phyloP scores from a whole-genome alignment of 2,888 invertebrate species.

The Pollenia angustigena region DNA sequence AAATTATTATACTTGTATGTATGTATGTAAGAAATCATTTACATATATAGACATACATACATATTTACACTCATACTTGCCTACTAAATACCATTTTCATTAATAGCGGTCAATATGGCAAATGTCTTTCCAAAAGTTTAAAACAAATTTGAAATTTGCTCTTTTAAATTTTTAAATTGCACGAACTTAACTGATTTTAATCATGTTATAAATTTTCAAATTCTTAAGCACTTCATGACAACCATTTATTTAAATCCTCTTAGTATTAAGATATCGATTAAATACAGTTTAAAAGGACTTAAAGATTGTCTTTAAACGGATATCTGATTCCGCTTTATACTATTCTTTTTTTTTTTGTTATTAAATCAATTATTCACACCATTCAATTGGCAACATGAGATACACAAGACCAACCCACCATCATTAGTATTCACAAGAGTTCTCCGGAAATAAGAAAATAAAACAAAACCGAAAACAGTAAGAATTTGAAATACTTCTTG shows the following conservation, averaged over 20 bases:
- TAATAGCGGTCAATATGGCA: slow-evolving; percentile 20
- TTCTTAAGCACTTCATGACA: not conserved
- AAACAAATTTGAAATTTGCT: not conserved
- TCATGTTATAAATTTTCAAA: too few relatives aligned
- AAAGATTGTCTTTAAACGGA: not conserved
- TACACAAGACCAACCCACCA: not conserved
- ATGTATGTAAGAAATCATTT: not conserved
- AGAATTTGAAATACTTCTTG: slow-evolving; percentile 21
- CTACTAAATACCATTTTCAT: not conserved
- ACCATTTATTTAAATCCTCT: not conserved
- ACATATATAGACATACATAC: not conserved
- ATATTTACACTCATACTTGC: not conserved
- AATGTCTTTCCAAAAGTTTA: slow-evolving; percentile 3
- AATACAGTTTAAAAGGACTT: not conserved
- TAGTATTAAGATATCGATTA: not conserved
- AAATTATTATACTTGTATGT: slow-evolving; percentile 27
- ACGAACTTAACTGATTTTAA: too few relatives aligned
- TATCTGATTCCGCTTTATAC: not conserved
- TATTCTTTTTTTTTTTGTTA: not conserved
- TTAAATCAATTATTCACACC: slow-evolving; percentile 16
- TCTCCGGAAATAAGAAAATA: slow-evolving; percentile 36
- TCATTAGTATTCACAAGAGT: slow-evolving; percentile 35
- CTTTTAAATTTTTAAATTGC: too few relatives aligned
- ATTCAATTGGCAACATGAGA: slow-evolving; percentile 18
- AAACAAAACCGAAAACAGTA: not conserved